Evolutionary conservation across 2,888 invertebrate genomes (phyloP).

Genomic region (Heliconius charithonia): DNA sequence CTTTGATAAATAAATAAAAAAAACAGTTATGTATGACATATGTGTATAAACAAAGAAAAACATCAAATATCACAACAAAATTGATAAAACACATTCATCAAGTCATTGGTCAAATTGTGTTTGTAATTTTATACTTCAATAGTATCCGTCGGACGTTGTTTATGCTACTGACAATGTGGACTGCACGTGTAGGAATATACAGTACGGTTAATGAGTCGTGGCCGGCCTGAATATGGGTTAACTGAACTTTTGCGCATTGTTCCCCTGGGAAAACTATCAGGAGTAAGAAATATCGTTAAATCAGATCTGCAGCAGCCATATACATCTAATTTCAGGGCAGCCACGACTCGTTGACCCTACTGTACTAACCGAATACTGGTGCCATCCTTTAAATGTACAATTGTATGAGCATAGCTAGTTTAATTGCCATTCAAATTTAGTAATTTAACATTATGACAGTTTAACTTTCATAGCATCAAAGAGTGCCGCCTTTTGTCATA

Average conservation of each 20-base stretch:
- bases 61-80: not conserved
- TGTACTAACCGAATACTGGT: conserved; percentile 13
- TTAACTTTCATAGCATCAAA: conserved; percentile 5
- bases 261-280: not conserved
- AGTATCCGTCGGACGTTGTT: conserved; percentile 35
- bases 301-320: not conserved
- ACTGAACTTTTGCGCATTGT: not conserved
- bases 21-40: no score
- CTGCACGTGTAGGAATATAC: conserved; percentile 54
- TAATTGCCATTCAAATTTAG: conserved; percentile 35
- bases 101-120: conserved; percentile 7
- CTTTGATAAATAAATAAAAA: not conserved
- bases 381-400: conserved; percentile 30
- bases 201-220: not conserved
- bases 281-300: not conserved
- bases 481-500: not conserved
- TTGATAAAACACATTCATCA: conserved; percentile 14
- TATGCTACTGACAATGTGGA: conserved; percentile 54
- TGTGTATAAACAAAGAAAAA: not conserved
- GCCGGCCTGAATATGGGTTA: not conserved
- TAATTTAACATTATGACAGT: conserved; percentile 20
- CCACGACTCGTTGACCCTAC: not conserved
- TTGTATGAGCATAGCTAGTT: conserved; percentile 30
- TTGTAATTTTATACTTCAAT: conserved; percentile 18
- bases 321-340: not conserved